Conservation (phyloP, 2,888 invertebrate genomes). For the Drosophila acutilabella region DNA sequence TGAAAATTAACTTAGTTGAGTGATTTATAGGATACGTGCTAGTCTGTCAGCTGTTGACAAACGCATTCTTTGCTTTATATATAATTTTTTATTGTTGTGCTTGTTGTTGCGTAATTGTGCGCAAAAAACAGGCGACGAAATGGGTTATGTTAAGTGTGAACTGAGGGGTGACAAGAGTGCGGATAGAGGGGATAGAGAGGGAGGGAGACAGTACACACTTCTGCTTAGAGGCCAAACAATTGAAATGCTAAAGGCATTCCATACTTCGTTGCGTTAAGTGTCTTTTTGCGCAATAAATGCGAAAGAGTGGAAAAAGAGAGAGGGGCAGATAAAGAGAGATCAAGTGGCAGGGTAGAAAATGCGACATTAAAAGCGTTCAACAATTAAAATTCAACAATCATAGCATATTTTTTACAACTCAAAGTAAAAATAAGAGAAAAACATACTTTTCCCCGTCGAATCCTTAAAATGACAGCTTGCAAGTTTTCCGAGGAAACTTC, state of each 20-base stretch:
- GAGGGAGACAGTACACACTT: slow-evolving; percentile 22
- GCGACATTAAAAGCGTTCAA: slow-evolving; percentile 24
- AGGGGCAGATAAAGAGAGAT: neutral
- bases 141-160: slow-evolving; percentile 50
- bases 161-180: neutral
- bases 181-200: neutral
- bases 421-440: slow-evolving; percentile 19
- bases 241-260: slow-evolving; percentile 52
- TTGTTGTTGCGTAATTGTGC: slow-evolving; percentile 80
- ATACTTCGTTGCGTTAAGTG: slow-evolving; percentile 42
- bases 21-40: slow-evolving; percentile 13
- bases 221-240: slow-evolving; percentile 48
- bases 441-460: neutral
- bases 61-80: neutral
- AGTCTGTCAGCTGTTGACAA: neutral
- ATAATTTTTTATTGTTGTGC: slow-evolving; percentile 38
- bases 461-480: slow-evolving; percentile 27
- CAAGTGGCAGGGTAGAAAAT: slow-evolving; percentile 1
- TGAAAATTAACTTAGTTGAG: neutral
- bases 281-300: slow-evolving; percentile 39
- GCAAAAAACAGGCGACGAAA: slow-evolving; percentile 63
- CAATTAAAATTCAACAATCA: slow-evolving; percentile 63
- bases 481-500: slow-evolving; percentile 6
- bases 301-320: slow-evolving; percentile 5
- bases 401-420: slow-evolving; percentile 30